phyloP scores from a whole-genome alignment of 2,797 vertebrate genomes.

The Danionella dracula region DNA sequence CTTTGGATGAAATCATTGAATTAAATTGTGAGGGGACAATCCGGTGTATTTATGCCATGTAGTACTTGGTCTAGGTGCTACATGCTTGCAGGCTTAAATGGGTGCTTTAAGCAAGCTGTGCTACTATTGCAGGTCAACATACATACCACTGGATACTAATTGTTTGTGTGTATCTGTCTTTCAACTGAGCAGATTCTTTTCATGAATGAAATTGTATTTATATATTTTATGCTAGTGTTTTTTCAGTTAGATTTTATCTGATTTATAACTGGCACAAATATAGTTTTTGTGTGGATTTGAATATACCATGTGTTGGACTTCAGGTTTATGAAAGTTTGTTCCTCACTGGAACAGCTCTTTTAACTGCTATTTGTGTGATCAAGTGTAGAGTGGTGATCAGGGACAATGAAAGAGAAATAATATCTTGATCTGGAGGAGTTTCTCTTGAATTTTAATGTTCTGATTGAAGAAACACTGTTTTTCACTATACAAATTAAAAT shows the following conservation, averaged over 20 bases:
- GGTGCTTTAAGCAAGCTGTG: no score
- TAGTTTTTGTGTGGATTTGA: background rate
- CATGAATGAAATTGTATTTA: no score
- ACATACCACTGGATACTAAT: no score
- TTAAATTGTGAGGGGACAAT: no score
- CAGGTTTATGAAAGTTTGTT: background rate
- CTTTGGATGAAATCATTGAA: no score
- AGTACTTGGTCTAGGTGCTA: no score
- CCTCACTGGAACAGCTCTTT: background rate
- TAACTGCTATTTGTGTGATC: slow-evolving; percentile 2
- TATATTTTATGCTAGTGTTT: background rate
- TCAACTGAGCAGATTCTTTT: no score
- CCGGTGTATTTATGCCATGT: no score
- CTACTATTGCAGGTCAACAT: no score
- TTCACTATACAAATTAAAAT: slow-evolving; percentile 6
- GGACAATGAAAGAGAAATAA: background rate
- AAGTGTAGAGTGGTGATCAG: background rate
- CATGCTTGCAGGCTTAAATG: no score
- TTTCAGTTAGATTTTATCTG: background rate
- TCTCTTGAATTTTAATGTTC: slow-evolving; percentile 6
- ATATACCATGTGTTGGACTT: background rate
- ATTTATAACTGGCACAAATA: background rate
- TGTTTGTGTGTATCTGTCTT: no score
- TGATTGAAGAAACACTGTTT: background rate
- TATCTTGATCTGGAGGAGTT: background rate